These are phyloP conservation scores for Steinernema khuongi DNA, from an alignment of 1,140 invertebrate species.

Conservation along the genomic window DNA sequence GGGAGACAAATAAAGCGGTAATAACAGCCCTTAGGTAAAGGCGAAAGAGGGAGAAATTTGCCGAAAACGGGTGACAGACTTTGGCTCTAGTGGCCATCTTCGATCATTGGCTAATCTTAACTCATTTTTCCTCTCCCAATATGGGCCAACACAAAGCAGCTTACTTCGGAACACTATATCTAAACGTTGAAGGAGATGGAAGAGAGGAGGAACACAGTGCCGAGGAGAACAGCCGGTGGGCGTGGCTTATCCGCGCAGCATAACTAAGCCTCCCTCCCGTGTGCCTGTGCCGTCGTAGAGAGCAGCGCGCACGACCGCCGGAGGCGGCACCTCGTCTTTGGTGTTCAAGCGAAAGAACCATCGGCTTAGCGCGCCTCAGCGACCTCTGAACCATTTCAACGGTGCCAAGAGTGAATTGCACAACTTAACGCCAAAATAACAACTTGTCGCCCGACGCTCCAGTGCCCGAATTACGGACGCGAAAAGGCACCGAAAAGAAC, in stretches of 20 bases:
- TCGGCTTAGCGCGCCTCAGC: neutral
- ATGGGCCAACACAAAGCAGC: constrained; percentile 7
- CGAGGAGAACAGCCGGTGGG: neutral
- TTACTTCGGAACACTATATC: constrained; percentile 13
- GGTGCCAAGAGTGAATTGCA: too few species aligned
- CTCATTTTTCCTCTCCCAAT: constrained; percentile 7
- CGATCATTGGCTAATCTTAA: constrained; percentile 8
- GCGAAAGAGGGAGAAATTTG: constrained; percentile 1
- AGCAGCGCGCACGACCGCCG: neutral
- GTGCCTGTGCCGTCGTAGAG: neutral
- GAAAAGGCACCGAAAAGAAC: neutral
- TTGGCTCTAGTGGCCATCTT: neutral
- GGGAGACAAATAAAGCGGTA: neutral
- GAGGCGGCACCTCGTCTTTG: neutral
- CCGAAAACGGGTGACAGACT: neutral
- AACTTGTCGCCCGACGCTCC: too few species aligned
- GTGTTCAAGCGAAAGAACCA: neutral
- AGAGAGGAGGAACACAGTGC: constrained; percentile 2
- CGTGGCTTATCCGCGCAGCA: neutral
- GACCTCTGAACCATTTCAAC: constrained; percentile 4
- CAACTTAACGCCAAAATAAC: too few species aligned
- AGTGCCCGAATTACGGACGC: too few species aligned
- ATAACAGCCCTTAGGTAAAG: constrained; percentile 8
- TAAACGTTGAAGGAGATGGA: constrained; percentile 8
- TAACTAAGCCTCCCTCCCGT: constrained; percentile 4